Evolutionary conservation across 2,888 invertebrate species (phyloP).

Genomic region (Tillus elongatus): DNA sequence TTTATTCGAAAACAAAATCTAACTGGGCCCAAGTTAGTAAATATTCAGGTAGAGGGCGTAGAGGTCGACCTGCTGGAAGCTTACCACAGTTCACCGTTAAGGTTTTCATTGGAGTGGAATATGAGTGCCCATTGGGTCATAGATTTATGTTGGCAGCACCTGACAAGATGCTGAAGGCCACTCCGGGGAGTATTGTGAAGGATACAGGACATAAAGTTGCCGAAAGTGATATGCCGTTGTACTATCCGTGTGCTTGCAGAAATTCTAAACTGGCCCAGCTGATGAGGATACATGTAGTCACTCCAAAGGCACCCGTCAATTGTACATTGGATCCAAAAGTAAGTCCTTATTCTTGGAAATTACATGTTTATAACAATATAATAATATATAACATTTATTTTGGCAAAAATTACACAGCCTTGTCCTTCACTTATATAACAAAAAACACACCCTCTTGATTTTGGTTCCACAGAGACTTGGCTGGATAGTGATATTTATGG

Average conservation of each 20-base stretch:
- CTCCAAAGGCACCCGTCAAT: slow-evolving; percentile 85
- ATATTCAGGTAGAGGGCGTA: slow-evolving; percentile 34
- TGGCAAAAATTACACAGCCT: no score
- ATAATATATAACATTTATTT: neutral
- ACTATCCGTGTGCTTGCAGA: slow-evolving; percentile 78
- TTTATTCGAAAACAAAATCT: slow-evolving; percentile 40
- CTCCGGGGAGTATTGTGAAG: slow-evolving; percentile 59
- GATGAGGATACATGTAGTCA: slow-evolving; percentile 77
- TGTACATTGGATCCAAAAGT: slow-evolving; percentile 77
- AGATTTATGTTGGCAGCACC: slow-evolving; percentile 85
- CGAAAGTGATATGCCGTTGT: slow-evolving; percentile 80
- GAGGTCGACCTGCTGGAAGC: slow-evolving; percentile 34
- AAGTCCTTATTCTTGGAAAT: slow-evolving; percentile 10
- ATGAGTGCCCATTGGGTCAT: slow-evolving; percentile 97
- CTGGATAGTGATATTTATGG: no score
- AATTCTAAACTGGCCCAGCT: slow-evolving; percentile 66
- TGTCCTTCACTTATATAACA: no score
- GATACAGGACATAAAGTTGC: slow-evolving; percentile 82
- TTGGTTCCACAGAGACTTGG: no score
- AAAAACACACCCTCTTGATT: no score
- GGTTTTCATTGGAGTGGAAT: slow-evolving; percentile 92
- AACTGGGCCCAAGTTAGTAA: slow-evolving; percentile 32
- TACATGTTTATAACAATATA: slow-evolving; percentile 2
- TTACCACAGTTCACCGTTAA: slow-evolving; percentile 64
- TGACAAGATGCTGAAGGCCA: slow-evolving; percentile 70